Percentiles rank a stretch among this genome's conserved stretches.
Evolutionary conservation across 2,797 vertebrate genomes (phyloP).

Genomic region (Anguilla anguilla): DNA sequence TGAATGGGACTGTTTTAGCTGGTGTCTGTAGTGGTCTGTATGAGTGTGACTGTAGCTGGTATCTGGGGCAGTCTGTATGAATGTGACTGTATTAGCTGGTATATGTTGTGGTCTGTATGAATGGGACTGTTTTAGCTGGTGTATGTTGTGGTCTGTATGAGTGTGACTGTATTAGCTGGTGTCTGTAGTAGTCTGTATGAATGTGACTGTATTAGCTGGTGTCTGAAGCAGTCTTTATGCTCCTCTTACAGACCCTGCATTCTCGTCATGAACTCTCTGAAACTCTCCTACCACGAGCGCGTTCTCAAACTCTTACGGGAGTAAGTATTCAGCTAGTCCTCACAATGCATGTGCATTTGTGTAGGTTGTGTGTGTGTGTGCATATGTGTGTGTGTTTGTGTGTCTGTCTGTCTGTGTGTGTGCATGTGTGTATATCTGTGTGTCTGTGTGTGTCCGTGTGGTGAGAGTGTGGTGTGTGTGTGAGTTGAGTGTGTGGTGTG

Average conservation of each 20-base stretch:
- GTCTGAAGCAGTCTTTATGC: not conserved
- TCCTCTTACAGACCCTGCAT: slow-evolving; percentile 85
- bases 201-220: not conserved
- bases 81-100: too few species aligned
- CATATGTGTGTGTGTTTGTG: not conserved
- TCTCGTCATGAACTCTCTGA: slow-evolving; percentile 94
- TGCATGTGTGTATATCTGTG: slow-evolving; percentile 1
- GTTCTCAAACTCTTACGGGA: slow-evolving; percentile 90
- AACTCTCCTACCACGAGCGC: slow-evolving; percentile 83
- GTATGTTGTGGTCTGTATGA: too few species aligned
- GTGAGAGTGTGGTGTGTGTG: not conserved
- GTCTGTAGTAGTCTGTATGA: too few species aligned
- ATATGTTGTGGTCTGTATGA: too few species aligned
- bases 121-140: too few species aligned
- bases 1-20: too few species aligned
- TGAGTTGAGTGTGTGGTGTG: not conserved
- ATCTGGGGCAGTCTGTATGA: too few species aligned
- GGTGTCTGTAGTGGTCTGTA: not conserved
- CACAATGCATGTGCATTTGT: not conserved
- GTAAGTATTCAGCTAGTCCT: slow-evolving; percentile 75
- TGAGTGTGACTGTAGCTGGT: not conserved
- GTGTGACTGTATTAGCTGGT: not conserved
- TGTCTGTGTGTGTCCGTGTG: not conserved
- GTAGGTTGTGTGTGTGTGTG: not conserved
- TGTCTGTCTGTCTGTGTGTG: not conserved